A percentile compares a stretch with the other conserved stretches of the same genome.
Conservation (phyloP, 2,797 vertebrate genomes). For the Silurus aristotelis region DNA sequence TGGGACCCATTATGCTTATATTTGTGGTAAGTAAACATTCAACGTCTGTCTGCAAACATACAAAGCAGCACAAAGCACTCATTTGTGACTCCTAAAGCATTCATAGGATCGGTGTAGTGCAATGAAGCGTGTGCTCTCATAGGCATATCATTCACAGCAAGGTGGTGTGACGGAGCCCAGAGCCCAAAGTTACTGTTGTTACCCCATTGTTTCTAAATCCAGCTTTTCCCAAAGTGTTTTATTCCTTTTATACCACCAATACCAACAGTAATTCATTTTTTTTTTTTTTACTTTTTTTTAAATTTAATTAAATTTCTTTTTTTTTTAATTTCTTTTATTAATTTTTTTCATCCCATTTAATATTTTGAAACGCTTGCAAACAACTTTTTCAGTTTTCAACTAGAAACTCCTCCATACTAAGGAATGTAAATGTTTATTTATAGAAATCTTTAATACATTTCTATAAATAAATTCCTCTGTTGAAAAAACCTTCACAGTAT, state of each 20-base stretch:
- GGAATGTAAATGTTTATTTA: too few species aligned
- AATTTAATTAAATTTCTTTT: too few species aligned
- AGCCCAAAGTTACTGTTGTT: background rate
- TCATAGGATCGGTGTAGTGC: background rate
- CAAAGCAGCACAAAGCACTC: conserved; percentile 3
- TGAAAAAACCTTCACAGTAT: too few species aligned
- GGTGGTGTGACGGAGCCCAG: background rate
- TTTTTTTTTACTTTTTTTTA: too few species aligned
- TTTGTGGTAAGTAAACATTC: conserved; percentile 67
- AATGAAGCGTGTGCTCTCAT: background rate
- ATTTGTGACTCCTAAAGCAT: background rate
- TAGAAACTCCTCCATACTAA: too few species aligned
- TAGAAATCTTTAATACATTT: too few species aligned
- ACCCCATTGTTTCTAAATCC: background rate
- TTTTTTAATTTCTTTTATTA: background rate
- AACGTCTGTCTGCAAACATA: background rate
- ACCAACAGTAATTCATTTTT: background rate
- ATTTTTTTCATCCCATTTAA: background rate
- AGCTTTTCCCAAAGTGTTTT: background rate
- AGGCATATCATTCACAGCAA: background rate
- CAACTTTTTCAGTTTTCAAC: background rate
- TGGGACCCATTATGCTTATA: conserved; percentile 92
- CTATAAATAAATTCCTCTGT: too few species aligned
- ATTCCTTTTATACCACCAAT: background rate
- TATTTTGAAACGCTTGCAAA: background rate